phyloP scores from a whole-genome alignment of 2,113 vertebrate species.

The Clarias magur region DNA sequence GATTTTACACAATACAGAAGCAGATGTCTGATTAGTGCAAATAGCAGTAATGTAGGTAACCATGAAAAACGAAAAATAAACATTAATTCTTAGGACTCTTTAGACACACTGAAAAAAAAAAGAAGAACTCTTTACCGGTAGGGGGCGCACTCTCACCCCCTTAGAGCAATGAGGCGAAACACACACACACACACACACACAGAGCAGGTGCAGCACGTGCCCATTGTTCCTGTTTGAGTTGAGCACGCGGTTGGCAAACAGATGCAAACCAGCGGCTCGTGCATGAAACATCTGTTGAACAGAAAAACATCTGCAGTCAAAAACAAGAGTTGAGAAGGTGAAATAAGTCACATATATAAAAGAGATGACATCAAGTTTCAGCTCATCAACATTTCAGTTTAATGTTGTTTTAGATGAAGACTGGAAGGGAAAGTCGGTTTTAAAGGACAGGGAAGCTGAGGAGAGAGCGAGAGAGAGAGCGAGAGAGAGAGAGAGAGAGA shows the following conservation, averaged over 20 bases:
- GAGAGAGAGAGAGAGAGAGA: too few species aligned
- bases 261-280: constrained; percentile 55
- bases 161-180: too few species aligned
- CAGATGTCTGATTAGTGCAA: too few species aligned
- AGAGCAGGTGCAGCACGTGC: constrained; percentile 31
- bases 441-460: too few species aligned
- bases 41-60: too few species aligned
- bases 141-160: neutral
- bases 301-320: neutral
- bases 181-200: neutral
- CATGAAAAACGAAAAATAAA: neutral
- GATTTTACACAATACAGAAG: too few species aligned
- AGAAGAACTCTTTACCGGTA: neutral
- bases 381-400: too few species aligned
- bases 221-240: constrained; percentile 40
- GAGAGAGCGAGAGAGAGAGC: too few species aligned
- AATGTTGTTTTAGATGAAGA: too few species aligned
- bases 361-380: neutral
- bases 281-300: neutral
- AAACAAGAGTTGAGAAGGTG: neutral
- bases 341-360: neutral
- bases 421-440: too few species aligned
- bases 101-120: neutral
- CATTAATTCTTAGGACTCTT: neutral
- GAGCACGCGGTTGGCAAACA: constrained; percentile 38